phyloP scores from a whole-genome alignment of 2,797 vertebrate genomes.

The Brachyalestes nurse region DNA sequence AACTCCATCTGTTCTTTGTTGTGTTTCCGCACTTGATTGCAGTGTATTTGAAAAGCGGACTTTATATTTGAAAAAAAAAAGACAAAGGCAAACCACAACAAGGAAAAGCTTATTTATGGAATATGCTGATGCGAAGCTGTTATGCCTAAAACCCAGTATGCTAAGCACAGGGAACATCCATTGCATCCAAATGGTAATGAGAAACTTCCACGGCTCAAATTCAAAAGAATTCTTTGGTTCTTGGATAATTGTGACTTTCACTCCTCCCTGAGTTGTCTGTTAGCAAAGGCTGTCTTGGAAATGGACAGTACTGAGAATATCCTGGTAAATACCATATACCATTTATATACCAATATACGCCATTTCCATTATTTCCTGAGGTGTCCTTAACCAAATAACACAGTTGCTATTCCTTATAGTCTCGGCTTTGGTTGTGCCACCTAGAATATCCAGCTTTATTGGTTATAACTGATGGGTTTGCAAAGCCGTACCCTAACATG shows the following conservation, averaged over 20 bases:
- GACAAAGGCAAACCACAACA: not conserved
- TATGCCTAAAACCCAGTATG: conserved; percentile 3
- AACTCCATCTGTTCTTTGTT: conserved; percentile 51
- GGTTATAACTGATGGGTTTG: not conserved
- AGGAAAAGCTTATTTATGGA: conserved; percentile 23
- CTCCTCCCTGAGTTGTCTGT: not conserved
- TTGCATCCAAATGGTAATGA: not conserved
- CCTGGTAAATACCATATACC: not conserved
- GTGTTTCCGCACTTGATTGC: conserved; percentile 42
- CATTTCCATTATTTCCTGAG: not conserved
- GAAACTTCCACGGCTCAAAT: not conserved
- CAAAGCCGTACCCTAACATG: not conserved
- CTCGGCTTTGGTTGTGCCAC: not conserved
- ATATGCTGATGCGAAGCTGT: conserved; percentile 14
- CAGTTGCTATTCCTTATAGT: not conserved
- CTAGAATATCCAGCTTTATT: too few relatives aligned
- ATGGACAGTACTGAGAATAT: not conserved
- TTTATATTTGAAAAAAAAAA: not conserved
- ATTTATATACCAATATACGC: too few relatives aligned
- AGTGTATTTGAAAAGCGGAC: conserved; percentile 17
- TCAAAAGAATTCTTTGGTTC: not conserved
- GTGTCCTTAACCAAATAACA: not conserved
- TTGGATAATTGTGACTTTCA: not conserved
- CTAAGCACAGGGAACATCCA: not conserved
- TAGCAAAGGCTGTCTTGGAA: not conserved